Conservation (phyloP, 2,113 vertebrate species). For the Siphamia tubifer region DNA sequence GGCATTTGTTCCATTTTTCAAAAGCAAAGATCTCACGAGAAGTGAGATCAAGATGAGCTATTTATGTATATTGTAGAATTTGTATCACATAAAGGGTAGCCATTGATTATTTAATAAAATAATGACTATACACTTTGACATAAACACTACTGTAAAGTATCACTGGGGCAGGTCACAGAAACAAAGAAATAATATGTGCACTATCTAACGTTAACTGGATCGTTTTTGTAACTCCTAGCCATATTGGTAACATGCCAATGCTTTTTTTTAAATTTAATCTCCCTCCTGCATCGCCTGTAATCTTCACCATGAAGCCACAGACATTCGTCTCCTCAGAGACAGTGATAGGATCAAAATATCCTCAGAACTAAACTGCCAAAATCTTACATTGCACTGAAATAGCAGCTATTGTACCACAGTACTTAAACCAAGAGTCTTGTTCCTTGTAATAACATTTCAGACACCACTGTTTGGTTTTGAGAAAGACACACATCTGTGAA, state of each 20-base stretch:
- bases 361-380: neutral
- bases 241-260: neutral
- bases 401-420: conserved; percentile 1
- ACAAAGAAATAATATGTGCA: no score
- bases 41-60: no score
- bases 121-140: no score
- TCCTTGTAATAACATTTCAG: conserved; percentile 15
- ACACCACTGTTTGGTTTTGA: neutral
- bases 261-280: neutral
- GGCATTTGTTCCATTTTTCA: neutral
- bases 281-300: conserved; percentile 9
- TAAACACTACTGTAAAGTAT: no score
- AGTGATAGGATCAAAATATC: conserved; percentile 4
- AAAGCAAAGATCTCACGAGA: neutral
- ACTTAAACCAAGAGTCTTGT: neutral
- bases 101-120: no score
- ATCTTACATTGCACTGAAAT: neutral
- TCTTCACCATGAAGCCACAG: conserved; percentile 30
- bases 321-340: conserved; percentile 5
- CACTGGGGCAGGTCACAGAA: no score
- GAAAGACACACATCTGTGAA: neutral
- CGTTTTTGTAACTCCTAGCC: no score
- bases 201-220: no score
- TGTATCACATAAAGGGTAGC: no score
- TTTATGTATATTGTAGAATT: no score